Base-by-base conservation (phyloP, 23 tunicate genomes). In the Corella eumyota region DNA sequence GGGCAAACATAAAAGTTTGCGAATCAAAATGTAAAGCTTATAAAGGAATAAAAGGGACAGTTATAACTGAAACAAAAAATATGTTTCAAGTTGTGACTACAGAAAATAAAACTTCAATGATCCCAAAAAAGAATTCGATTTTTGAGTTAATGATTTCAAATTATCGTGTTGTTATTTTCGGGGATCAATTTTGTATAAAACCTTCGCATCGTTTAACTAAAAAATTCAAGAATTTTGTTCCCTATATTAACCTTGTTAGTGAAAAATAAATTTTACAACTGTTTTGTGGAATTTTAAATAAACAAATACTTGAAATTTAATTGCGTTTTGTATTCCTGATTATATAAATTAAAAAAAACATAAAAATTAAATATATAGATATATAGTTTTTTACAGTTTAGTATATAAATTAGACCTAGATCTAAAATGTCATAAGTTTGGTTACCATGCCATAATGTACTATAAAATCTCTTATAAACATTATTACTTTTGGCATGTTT, bases 111-210 rank as follows among this genome's bases (percentile, higher is more conserved):
- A 36, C 68, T 37, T 38, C 61, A 17, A 68, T 50, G 19, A 61
- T 77, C 26, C 85, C 85, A 25, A 77, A 77, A 53, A 50, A 50
- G 49, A 68, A 62, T 32, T 23, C 71, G 2, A 36, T 77, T 44
- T 77, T 77, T 62, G 72, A 77, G 23, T 30, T 77, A 1, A 35
- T 19, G 9, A 36, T 49, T 36, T 6, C 22, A 34, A 32, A 36
- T 25, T 50, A 45, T 2, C 61, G 32, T 32, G 45, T 77, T n/a
- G 68, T 75, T 2, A 50, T 77, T n/a, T 69, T 77, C 68, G 85
- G 85, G 17, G 85, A 77, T 68, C 85, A 77, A 29, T 77, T 68
- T 68, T 68, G 85, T 36, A 29, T 68, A 5, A 61, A 61, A 38
- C 85, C 85, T 31, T 60, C 67, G 0, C 46, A 21, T n/a, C 55